These are phyloP conservation scores for Seira sanloemensis DNA, from an alignment of 2,888 invertebrate species.

Conservation along the genomic window DNA sequence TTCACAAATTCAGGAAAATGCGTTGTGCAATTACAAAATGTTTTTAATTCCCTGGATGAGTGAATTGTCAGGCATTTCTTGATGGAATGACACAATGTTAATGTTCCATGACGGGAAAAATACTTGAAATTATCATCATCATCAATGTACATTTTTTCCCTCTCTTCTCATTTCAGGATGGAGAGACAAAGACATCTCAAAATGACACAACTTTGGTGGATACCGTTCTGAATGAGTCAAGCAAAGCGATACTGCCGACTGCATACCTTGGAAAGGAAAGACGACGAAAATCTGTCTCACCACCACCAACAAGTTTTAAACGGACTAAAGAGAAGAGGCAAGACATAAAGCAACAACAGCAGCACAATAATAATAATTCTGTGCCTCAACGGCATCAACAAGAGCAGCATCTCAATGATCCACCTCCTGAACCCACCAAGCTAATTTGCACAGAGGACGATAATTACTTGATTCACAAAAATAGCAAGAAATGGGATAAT, in stretches of 20 bases:
- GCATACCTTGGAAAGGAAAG: background rate
- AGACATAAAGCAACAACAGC: background rate
- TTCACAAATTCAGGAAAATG: background rate
- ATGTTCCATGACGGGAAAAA: constrained; percentile 45
- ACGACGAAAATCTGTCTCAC: background rate
- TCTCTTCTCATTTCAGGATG: constrained; percentile 36
- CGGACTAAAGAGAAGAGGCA: background rate
- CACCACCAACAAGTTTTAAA: background rate
- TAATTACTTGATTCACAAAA: constrained; percentile 13
- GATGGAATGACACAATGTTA: constrained; percentile 21
- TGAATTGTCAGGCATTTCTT: constrained; percentile 2
- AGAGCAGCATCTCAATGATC: background rate
- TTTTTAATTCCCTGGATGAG: background rate
- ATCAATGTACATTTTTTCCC: background rate
- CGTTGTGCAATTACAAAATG: background rate
- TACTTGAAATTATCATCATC: background rate
- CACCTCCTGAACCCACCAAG: background rate
- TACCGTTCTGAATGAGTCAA: background rate
- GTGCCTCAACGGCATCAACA: background rate
- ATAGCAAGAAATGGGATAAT: constrained; percentile 39
- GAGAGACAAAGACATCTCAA: constrained; percentile 25
- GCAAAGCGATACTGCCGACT: background rate
- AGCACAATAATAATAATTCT: no score
- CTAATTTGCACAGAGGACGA: background rate
- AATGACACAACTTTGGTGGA: background rate